Evolutionary conservation across 2,113 vertebrate species (phyloP), one percentile per base, ranked within the genome.

Genomic region (Entelurus aequoreus): DNA sequence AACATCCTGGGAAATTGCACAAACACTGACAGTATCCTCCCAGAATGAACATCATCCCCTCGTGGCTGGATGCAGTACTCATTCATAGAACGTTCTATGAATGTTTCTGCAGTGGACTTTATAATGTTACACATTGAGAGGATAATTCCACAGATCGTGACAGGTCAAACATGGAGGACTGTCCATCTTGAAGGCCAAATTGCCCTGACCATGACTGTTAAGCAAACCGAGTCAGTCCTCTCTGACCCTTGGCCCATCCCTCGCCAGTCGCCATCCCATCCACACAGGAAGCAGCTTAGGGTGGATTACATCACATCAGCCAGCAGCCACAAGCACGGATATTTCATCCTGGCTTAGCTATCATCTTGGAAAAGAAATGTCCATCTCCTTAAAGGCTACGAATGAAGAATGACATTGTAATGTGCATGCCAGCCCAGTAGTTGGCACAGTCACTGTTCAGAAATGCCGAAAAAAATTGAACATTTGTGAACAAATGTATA

Each of bases 231-330:
- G 48, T 65, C 59, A 61, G 65, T 15, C 47, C 50, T 62, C 60
- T 14, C 62, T 51, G 48, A 50, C 51, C 35, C 52, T 46, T 19
- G 51, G 53, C 37, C 9, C 46, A 40, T 48, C 60, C 37, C 42
- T 21, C 59, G 66, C 62, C 52, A 28, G 37, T 21, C 59, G 69
- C 62, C 52, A 28, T 53, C 62, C 65, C 57, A 56, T 56, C 76
- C 52, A 65, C 54, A 40, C 38, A 40, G 60, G 65, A 71, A 40
- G 53, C 64, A 72, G 79, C 80, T 87, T 86, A 87, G 70, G 64
- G 54, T 80, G 82, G 86, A 86, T 87, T 86, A 86, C 79, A 75
- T 75, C 70, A 82, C 78, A 81, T 72, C 82, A 69, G 60, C 62
- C 66, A 61, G 48, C 21, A 21, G 66, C 58, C 64, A 72, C 69